Conservation (phyloP, 2,113 vertebrate genomes). For the Poeciliopsis retropinna region DNA sequence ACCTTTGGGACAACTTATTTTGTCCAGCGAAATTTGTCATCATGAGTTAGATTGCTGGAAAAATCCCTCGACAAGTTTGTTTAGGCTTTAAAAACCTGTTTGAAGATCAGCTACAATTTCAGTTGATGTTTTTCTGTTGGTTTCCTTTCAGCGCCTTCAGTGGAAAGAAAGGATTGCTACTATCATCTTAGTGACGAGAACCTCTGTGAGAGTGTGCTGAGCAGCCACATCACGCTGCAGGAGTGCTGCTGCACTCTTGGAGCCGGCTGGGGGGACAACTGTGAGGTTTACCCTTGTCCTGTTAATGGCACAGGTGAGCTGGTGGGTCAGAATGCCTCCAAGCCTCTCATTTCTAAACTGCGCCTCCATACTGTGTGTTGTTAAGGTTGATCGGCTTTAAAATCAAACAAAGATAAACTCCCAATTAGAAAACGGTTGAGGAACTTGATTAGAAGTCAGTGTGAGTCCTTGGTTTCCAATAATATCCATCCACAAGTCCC, state of each 20-base stretch:
- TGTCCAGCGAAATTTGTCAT: no score
- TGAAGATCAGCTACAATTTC: not conserved
- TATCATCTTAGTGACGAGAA: conserved; percentile 92
- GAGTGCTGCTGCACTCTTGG: conserved; percentile 98
- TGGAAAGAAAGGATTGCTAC: conserved; percentile 96
- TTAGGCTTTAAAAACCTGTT: no score
- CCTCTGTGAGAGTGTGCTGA: conserved; percentile 94
- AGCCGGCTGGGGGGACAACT: conserved; percentile 98
- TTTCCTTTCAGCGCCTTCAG: conserved; percentile 48
- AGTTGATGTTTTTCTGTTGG: not conserved
- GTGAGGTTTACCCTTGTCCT: conserved; percentile 95
- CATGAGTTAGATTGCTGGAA: no score
- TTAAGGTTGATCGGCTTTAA: not conserved
- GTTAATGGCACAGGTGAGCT: conserved; percentile 89
- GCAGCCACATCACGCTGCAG: conserved; percentile 90
- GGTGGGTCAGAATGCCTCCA: not conserved
- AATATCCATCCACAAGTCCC: no score
- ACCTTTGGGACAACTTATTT: no score
- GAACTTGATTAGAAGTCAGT: no score
- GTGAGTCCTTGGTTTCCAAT: no score
- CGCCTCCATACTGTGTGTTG: not conserved
- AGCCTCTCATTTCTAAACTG: not conserved
- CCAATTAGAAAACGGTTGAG: no score
- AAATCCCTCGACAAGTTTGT: no score
- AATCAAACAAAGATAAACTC: not conserved